Evolutionary conservation across 2,797 vertebrate species (phyloP).

Genomic region (Molossus alvarezi): DNA sequence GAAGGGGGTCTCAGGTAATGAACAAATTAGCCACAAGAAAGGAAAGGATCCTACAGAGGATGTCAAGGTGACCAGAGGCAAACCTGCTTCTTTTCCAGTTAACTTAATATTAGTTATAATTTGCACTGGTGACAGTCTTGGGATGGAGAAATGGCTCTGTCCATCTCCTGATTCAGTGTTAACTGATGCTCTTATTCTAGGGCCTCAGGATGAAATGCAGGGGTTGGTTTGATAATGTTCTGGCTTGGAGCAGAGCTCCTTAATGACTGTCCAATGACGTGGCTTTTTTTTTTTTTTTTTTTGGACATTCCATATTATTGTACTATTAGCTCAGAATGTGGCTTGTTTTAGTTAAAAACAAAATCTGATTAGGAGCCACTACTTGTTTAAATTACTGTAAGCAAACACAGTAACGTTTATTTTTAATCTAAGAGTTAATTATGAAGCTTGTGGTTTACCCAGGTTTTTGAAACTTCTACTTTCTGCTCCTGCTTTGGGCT

Average conservation of each 20-base stretch:
- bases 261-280: conserved; percentile 20
- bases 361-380: conserved; percentile 69
- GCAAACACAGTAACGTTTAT: conserved; percentile 31
- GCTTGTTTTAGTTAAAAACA: conserved; percentile 65
- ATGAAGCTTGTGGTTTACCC: conserved; percentile 11
- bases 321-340: conserved; percentile 60
- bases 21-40: not conserved
- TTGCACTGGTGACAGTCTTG: not conserved
- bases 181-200: not conserved
- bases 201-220: not conserved
- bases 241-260: not conserved
- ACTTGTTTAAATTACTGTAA: conserved; percentile 68
- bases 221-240: conserved; percentile 15
- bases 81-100: not conserved
- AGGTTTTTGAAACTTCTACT: conserved; percentile 47
- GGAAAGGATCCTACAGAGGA: not conserved
- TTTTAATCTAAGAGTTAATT: conserved; percentile 36
- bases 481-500: conserved; percentile 4
- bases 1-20: not conserved
- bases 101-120: not conserved
- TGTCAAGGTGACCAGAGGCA: not conserved
- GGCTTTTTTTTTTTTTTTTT: not conserved
- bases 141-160: not conserved
- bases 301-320: conserved; percentile 8
- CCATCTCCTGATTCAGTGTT: not conserved